Evolutionary conservation across 2,888 invertebrate genomes (phyloP).

Genomic region (Taphrorychus bicolor): DNA sequence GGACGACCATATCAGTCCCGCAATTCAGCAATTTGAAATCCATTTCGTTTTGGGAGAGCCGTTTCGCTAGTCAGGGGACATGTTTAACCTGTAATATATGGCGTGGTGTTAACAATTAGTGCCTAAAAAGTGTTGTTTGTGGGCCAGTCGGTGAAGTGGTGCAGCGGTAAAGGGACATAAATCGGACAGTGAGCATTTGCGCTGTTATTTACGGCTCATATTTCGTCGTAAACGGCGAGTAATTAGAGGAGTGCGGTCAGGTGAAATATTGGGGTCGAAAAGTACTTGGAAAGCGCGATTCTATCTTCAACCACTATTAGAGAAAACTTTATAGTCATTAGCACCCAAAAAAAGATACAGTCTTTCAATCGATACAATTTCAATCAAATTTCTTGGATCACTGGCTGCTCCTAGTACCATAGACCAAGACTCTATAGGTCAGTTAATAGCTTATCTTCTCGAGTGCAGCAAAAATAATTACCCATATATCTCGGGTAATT

Average conservation of each 20-base stretch:
- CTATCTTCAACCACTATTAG: neutral
- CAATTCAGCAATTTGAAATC: slow-evolving; percentile 37
- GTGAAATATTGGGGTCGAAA: slow-evolving; percentile 58
- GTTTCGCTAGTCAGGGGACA: slow-evolving; percentile 30
- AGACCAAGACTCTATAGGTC: neutral
- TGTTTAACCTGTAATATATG: slow-evolving; percentile 48
- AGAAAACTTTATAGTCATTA: neutral
- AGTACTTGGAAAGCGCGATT: slow-evolving; percentile 34
- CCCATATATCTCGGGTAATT: neutral
- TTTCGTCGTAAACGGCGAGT: slow-evolving; percentile 60
- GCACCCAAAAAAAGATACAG: no score
- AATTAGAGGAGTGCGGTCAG: slow-evolving; percentile 62
- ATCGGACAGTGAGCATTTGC: slow-evolving; percentile 59
- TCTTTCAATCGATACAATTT: neutral
- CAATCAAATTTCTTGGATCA: neutral
- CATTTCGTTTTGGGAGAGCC: slow-evolving; percentile 36
- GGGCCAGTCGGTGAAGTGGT: slow-evolving; percentile 48
- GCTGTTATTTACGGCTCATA: slow-evolving; percentile 61
- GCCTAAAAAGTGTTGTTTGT: slow-evolving; percentile 51
- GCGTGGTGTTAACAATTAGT: slow-evolving; percentile 50
- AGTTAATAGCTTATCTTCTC: neutral
- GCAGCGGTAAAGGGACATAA: slow-evolving; percentile 51
- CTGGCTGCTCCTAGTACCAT: neutral
- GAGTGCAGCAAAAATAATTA: neutral
- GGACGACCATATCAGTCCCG: slow-evolving; percentile 16